A percentile compares a stretch with the other conserved stretches of the same genome.
These are phyloP conservation scores for Erythrocebus patas DNA, from an alignment of 2,113 vertebrate species.

Conservation along the genomic window DNA sequence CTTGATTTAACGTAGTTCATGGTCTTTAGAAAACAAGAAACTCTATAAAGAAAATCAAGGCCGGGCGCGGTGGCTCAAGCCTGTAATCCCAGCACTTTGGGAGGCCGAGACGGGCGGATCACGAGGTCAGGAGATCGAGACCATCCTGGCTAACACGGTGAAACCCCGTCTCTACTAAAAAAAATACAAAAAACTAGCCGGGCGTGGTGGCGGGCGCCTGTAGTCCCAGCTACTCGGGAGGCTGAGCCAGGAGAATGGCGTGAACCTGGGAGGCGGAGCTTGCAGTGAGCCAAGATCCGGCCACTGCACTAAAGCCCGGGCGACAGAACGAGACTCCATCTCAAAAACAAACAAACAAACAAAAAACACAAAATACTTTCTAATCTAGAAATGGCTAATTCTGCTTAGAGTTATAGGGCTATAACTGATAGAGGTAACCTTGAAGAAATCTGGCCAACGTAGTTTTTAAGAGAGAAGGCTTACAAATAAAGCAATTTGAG, in stretches of 20 bases:
- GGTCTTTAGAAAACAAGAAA: background rate
- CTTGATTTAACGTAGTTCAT: background rate
- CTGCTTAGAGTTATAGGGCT: background rate
- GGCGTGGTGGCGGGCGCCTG: too few species aligned
- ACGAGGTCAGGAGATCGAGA: too few species aligned
- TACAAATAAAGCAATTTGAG: background rate
- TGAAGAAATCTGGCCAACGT: background rate
- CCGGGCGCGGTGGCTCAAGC: too few species aligned
- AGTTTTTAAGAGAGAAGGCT: background rate
- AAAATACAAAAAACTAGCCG: too few species aligned
- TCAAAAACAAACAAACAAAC: background rate
- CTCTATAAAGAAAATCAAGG: background rate
- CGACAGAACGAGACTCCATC: accelerated
- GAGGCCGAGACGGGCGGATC: accelerated
- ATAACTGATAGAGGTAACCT: background rate
- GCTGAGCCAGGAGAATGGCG: too few species aligned
- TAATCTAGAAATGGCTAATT: slow-evolving; percentile 17
- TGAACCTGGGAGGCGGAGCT: too few species aligned
- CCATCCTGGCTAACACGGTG: too few species aligned
- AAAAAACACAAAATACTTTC: slow-evolving; percentile 33
- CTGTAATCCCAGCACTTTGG: too few species aligned
- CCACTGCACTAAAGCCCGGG: too few species aligned
- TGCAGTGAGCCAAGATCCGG: accelerated
- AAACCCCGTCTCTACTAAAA: too few species aligned
- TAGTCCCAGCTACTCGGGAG: too few species aligned